Evolutionary conservation across 92 coral and sea anemone species (phyloP).

Genomic region (Chrysogorgia sp.): DNA sequence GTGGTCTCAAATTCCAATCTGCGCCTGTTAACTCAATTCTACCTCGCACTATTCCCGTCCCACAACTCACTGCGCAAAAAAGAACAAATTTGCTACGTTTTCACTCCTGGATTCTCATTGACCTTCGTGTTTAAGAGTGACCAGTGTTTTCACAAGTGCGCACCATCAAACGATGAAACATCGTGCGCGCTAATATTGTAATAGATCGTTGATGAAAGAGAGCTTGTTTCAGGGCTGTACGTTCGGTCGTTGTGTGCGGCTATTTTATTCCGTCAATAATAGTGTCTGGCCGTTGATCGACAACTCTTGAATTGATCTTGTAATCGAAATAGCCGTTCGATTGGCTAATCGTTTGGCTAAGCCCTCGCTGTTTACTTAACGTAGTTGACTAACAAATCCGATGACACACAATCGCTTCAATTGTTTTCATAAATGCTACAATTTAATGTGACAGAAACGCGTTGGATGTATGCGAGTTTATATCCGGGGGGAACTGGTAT

Average conservation of each 20-base stretch:
- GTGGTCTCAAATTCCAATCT: neutral
- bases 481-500: slow-evolving; percentile 10
- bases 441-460: slow-evolving; percentile 23
- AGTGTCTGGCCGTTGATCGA: slow-evolving; percentile 31
- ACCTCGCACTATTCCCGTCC: too few species aligned
- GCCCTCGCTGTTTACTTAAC: slow-evolving; percentile 32
- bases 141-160: too few species aligned
- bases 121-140: too few species aligned
- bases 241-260: neutral
- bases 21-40: neutral
- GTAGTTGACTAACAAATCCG: slow-evolving; percentile 14
- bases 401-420: slow-evolving; percentile 35
- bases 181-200: slow-evolving; percentile 5
- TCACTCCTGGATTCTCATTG: too few species aligned
- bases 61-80: too few species aligned
- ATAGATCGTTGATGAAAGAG: slow-evolving; percentile 27
- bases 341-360: slow-evolving; percentile 22
- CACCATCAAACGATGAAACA: too few species aligned
- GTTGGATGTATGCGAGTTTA: too few species aligned
- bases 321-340: slow-evolving; percentile 43
- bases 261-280: slow-evolving; percentile 3
- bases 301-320: slow-evolving; percentile 4
- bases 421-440: slow-evolving; percentile 23
- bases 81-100: too few species aligned
- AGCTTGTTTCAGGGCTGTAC: neutral